Base-by-base conservation (phyloP, 2,888 invertebrate genomes). In the Meloe dianella region DNA sequence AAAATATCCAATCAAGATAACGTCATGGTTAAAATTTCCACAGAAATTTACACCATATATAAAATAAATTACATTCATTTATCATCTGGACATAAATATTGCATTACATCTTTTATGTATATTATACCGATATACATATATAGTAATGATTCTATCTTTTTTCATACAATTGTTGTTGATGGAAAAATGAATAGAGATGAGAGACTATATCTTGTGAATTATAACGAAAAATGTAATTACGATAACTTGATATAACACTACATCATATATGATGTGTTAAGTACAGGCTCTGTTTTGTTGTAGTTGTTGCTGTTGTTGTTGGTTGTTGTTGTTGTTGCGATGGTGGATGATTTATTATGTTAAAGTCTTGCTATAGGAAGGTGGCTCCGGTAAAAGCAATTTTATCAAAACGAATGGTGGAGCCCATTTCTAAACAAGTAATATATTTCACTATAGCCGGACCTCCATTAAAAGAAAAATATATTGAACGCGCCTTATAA, bases 241-340 rank as follows among this genome's bases (percentile, higher is more conserved):
- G 73, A 76, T 75, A 74, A 75, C 70, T 75, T 74, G 76, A 78
- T 78, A 78, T 76, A 79, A 78, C 81, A 81, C 81, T 82, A 81
- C 77, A 82, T 82, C 82, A 82, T 79, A 74, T 76, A 77, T 81
- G 80, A 81, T 81, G 80, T 78, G 77, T 78, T 81, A 82, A 82
- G 78, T 80, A 81, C 77, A 75, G 78, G 76, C 75, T 77, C 63
- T 71, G 74, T 47, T 35, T 14, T 35, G 14, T 35, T 14, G 35
- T 12, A 14, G 1, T 35, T 35, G 14, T 35, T 12, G 1, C 2
- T 7, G 35, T 35, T 20, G 47, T 47, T 38, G n/a, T 38, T 38
- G n/a, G 35, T 38, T 38, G 38, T 38, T 38, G n/a, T 38, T 38
- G 38, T 2, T 67, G 69, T 67, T 75, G 68, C 73, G 73, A 73